Evolutionary conservation across 2,888 invertebrate genomes (phyloP).

Genomic region (Mamestra brassicae): DNA sequence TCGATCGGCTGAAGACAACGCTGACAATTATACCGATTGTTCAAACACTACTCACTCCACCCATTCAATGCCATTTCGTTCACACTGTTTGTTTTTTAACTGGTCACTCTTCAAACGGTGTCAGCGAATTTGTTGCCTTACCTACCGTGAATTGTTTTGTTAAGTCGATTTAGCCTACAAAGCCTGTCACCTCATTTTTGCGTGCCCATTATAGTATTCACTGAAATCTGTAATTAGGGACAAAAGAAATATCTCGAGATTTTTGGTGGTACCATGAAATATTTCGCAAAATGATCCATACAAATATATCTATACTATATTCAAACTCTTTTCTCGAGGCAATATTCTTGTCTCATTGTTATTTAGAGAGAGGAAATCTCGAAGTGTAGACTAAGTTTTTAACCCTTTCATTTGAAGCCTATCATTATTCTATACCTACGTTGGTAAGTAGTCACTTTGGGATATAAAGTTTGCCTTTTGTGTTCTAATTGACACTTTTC

Average conservation of each 20-base stretch:
- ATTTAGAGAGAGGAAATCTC: constrained; percentile 56
- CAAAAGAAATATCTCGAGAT: constrained; percentile 6
- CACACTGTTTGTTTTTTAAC: constrained; percentile 28
- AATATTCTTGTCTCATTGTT: constrained; percentile 52
- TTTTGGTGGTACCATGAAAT: constrained; percentile 27
- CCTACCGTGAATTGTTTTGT: constrained; percentile 21
- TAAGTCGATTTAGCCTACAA: constrained; percentile 13
- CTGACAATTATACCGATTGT: constrained; percentile 77
- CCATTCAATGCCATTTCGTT: constrained; percentile 75
- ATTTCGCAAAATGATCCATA: constrained; percentile 7
- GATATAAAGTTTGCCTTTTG: constrained; percentile 70
- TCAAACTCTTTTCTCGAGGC: neutral
- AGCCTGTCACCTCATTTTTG: constrained; percentile 2
- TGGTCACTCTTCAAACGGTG: constrained; percentile 36
- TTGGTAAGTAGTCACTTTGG: constrained; percentile 66
- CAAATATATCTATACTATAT: no score
- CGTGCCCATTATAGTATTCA: constrained; percentile 3
- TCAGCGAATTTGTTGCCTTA: constrained; percentile 17
- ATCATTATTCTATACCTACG: constrained; percentile 61
- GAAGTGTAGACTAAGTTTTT: constrained; percentile 58
- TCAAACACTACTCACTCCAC: constrained; percentile 70
- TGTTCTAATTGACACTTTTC: constrained; percentile 72
- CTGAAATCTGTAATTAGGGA: constrained; percentile 3
- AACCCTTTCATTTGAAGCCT: constrained; percentile 63
- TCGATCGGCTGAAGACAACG: constrained; percentile 68